A percentile compares a stretch with the other conserved stretches of the same genome.
These are phyloP conservation scores for Drosophila pullipes DNA, from an alignment of 2,888 invertebrate genomes.

Conservation along the genomic window DNA sequence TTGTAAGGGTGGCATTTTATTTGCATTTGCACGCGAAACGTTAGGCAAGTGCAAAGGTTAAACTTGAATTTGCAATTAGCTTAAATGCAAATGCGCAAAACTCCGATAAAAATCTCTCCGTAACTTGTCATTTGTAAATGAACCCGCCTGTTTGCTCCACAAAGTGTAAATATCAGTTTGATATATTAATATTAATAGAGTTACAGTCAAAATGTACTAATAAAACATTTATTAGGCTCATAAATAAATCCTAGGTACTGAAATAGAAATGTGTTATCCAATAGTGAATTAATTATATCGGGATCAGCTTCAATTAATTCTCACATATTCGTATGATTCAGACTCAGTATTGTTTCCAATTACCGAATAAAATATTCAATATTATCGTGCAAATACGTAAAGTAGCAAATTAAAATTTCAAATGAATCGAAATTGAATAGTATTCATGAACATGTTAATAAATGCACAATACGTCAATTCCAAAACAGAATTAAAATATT, in stretches of 20 bases:
- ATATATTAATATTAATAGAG: not conserved
- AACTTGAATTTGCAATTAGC: slow-evolving; percentile 45
- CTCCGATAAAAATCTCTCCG: slow-evolving; percentile 20
- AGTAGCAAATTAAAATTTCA: not conserved
- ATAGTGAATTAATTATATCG: not conserved
- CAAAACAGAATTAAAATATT: not conserved
- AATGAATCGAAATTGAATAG: slow-evolving; percentile 16
- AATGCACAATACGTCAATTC: not conserved
- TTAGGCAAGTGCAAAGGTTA: slow-evolving; percentile 41
- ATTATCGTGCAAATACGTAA: slow-evolving; percentile 14
- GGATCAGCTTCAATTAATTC: not conserved
- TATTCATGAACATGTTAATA: slow-evolving; percentile 23
- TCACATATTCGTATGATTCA: slow-evolving; percentile 1
- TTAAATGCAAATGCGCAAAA: slow-evolving; percentile 47
- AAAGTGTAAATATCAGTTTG: not conserved
- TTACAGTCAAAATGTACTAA: not conserved
- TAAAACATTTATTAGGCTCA: not conserved
- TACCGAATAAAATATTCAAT: slow-evolving; percentile 5
- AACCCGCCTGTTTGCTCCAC: not conserved
- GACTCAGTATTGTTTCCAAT: not conserved
- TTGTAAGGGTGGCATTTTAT: slow-evolving; percentile 6
- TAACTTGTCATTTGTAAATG: slow-evolving; percentile 26
- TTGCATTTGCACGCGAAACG: slow-evolving; percentile 25
- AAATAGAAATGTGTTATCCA: not conserved
- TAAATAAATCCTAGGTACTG: not conserved